Percentiles rank a stretch among this genome's conserved stretches.
phyloP scores from a whole-genome alignment of 1,140 invertebrate species.

The Drosophila ambigua region DNA sequence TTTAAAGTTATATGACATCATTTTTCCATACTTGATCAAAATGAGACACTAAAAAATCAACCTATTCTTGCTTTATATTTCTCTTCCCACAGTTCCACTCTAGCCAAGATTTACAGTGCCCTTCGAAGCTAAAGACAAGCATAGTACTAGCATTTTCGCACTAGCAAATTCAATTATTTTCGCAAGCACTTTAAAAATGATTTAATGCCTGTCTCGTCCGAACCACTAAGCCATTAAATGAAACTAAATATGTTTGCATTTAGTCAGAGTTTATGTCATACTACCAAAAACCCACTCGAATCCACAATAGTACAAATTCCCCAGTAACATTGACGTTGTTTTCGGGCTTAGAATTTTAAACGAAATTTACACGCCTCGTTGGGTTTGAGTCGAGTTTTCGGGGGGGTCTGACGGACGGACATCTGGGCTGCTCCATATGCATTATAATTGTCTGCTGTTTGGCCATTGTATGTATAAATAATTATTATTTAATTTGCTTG shows the following conservation, averaged over 20 bases:
- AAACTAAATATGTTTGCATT: conserved; percentile 71
- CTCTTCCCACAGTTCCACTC: background rate
- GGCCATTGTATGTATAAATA: conserved; percentile 70
- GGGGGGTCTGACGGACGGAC: conserved; percentile 16
- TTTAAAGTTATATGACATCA: no score
- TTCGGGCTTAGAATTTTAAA: conserved; percentile 64
- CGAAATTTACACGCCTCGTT: conserved; percentile 63
- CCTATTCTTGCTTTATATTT: background rate
- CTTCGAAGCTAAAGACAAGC: conserved; percentile 5
- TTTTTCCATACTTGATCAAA: background rate
- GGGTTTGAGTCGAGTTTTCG: conserved; percentile 28
- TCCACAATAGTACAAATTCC: background rate
- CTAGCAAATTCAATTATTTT: conserved; percentile 69
- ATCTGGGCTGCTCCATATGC: conserved; percentile 53
- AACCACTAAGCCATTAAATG: conserved; percentile 70
- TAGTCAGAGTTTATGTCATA: conserved; percentile 64
- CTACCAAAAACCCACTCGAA: conserved; percentile 6
- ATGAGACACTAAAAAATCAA: background rate
- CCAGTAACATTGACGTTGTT: conserved; percentile 21
- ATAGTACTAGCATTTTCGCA: conserved; percentile 47
- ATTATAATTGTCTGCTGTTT: conserved; percentile 58
- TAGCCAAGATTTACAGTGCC: background rate
- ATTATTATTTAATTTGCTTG: conserved; percentile 77
- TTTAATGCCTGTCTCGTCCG: conserved; percentile 64
- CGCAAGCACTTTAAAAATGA: conserved; percentile 73